Percentiles rank a stretch among this genome's conserved stretches.
Evolutionary conservation across 30 jellyfish, hydroid and myxozoan species (phyloP).

Genomic region (Chrysaora quinquecirrha): DNA sequence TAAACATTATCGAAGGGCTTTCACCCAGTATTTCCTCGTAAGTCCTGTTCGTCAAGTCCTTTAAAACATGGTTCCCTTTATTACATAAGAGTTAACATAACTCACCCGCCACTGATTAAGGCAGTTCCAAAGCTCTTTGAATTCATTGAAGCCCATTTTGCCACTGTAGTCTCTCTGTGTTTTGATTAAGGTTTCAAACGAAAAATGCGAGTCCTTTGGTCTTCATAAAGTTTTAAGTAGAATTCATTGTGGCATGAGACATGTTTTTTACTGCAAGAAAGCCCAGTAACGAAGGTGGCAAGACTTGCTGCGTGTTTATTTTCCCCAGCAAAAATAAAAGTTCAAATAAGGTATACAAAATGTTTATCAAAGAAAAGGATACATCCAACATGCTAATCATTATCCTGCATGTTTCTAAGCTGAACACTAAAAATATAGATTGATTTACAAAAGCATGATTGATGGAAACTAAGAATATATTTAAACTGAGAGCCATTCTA

Average conservation of each 20-base stretch:
- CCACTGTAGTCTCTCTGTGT: conserved; percentile 95
- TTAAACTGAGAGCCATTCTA: background rate
- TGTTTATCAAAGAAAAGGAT: conserved; percentile 36
- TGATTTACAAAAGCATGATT: no score
- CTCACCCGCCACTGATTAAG: conserved; percentile 98
- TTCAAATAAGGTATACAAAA: background rate
- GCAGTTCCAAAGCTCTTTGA: conserved; percentile 96
- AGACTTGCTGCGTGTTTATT: background rate
- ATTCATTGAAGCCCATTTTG: conserved; percentile 98
- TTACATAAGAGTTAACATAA: background rate
- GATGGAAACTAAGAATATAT: no score
- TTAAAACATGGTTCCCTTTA: no score
- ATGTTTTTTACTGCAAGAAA: background rate
- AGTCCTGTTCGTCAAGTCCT: no score
- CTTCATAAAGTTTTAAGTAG: background rate
- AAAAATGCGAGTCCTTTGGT: background rate
- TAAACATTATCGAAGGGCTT: no score
- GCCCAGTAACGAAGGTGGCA: background rate
- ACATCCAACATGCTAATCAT: conserved; percentile 94
- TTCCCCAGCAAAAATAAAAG: background rate
- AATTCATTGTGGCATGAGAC: background rate
- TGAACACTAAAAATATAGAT: conserved; percentile 74
- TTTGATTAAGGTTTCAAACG: background rate
- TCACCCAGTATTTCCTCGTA: no score
- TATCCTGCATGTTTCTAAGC: conserved; percentile 95